Conservation (phyloP, 2,888 invertebrate species). For the Scrobipalpa costella region DNA sequence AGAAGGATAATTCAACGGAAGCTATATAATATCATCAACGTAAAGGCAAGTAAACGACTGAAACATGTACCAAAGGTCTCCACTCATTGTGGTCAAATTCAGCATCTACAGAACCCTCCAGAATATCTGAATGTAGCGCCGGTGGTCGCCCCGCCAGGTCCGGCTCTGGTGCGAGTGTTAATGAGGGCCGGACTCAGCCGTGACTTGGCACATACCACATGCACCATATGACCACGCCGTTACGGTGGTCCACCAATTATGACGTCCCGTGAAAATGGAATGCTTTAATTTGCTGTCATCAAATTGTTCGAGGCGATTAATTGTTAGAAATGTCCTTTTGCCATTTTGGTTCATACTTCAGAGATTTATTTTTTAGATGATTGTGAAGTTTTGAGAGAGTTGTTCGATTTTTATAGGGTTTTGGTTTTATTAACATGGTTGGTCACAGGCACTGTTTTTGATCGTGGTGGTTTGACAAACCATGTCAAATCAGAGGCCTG, state of each 20-base stretch:
- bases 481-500: too few species aligned
- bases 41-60: too few species aligned
- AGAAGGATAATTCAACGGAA: too few species aligned
- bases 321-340: not conserved
- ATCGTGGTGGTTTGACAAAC: too few species aligned
- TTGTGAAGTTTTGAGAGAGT: not conserved
- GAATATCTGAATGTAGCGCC: not conserved
- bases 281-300: conserved; percentile 15
- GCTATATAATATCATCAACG: too few species aligned
- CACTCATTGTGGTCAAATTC: too few species aligned
- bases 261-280: conserved; percentile 5
- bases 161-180: conserved; percentile 6
- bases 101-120: not conserved
- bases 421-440: too few species aligned
- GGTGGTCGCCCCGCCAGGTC: conserved; percentile 8
- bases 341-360: not conserved
- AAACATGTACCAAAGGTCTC: too few species aligned
- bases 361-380: not conserved
- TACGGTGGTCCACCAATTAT: conserved; percentile 3
- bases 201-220: conserved; percentile 11
- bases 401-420: too few species aligned
- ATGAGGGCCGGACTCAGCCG: not conserved
- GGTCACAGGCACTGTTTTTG: too few species aligned
- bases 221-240: not conserved
- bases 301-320: not conserved